These are phyloP conservation scores for Indicator maculatus DNA, from an alignment of 2,113 vertebrate genomes.

Conservation along the genomic window DNA sequence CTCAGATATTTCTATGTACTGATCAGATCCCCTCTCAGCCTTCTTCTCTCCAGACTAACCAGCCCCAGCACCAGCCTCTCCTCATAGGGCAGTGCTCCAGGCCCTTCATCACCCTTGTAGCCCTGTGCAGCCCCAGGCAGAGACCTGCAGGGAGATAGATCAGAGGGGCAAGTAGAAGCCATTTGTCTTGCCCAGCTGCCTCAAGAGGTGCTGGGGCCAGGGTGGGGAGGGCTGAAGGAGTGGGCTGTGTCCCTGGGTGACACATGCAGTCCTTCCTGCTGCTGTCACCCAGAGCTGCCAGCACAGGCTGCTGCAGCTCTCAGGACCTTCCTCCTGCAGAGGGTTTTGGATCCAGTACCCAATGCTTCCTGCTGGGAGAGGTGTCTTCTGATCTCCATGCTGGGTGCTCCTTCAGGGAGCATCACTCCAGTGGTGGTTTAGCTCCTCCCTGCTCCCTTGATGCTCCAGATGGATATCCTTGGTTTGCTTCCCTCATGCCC, in stretches of 20 bases:
- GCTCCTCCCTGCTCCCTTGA: background rate
- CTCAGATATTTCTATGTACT: too few relatives aligned
- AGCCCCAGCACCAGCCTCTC: too few relatives aligned
- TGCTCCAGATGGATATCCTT: background rate
- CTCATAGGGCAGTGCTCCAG: too few relatives aligned
- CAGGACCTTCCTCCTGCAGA: fast-evolving
- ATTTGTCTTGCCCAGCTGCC: background rate
- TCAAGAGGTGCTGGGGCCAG: background rate
- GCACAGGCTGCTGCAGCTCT: background rate
- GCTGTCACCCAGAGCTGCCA: background rate
- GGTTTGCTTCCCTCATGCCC: background rate
- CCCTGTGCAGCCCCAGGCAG: too few relatives aligned
- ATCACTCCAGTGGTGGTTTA: fast-evolving
- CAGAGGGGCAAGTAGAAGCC: too few relatives aligned
- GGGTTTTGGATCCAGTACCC: fast-evolving
- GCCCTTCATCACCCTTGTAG: too few relatives aligned
- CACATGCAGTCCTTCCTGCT: fast-evolving
- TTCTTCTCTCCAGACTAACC: too few relatives aligned
- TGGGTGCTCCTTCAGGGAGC: background rate
- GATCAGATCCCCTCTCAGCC: too few relatives aligned
- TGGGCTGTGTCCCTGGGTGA: background rate
- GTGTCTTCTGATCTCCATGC: background rate
- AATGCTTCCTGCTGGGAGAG: background rate
- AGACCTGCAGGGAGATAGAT: too few relatives aligned
- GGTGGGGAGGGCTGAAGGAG: background rate